Base-by-base conservation (phyloP, 1,140 invertebrate genomes). In the Penaeus indicus region DNA sequence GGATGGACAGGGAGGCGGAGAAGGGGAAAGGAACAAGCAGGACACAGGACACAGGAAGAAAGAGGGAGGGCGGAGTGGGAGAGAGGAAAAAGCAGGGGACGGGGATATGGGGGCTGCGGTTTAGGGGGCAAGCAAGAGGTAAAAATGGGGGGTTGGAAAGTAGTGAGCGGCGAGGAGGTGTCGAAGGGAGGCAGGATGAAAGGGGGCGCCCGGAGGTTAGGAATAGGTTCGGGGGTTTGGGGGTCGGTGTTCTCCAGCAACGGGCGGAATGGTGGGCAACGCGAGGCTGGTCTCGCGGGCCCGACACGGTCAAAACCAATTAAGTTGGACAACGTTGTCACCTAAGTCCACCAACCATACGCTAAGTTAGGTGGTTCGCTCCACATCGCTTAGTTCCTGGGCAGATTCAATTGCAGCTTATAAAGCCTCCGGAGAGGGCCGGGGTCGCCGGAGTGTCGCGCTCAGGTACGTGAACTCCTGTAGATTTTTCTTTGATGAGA, bases 291-390 rank as follows among this genome's bases (percentile, higher is more conserved):
- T 80, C 85, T 86, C 85, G 38, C 85, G 77, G 85, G 85, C 67
- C 67, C 67, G 21, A 62, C 63, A 86, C 85, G 85, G 85, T 86
- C 85, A 86, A 80, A 86, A 86, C 85, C 85, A 86, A 86, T 86
- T 86, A 86, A 86, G 85, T 86, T 60, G n/a, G 85, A 86, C 85
- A 86, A 86, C 85, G 85, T 86, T 86, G 85, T 78, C 85, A 86
- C 61, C 85, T 79, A 86, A 85, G 85, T 79, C 77, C 85, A 38
- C 85, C 75, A 86, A 86, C 85, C 85, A 86, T 86, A 86, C 75
- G 77, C 85, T 86, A 86, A 86, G 85, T 86, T 84, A 32, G 75
- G 42, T 63, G 61, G 75, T 69, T 80, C 85, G 75, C 60, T 64
- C 63, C 32, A 61, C 85, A 19, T n/a, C 85, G 62, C 77, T 79